A percentile compares a stretch with the other conserved stretches of the same genome.
Evolutionary conservation across 2,888 invertebrate genomes (phyloP).

Genomic region (Ligdia adustata): DNA sequence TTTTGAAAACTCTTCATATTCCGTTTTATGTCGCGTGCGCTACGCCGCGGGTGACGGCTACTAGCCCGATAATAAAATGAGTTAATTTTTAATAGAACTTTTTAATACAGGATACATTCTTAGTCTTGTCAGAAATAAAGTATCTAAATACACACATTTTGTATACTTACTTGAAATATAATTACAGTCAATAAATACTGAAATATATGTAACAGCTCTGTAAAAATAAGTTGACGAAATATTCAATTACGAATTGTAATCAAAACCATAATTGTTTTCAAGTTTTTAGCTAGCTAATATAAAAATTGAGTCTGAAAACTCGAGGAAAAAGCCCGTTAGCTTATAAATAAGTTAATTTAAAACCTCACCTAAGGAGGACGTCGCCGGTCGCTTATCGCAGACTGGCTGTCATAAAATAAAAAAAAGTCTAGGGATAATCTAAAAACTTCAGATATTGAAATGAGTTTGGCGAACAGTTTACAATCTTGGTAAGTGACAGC

Average conservation of each 20-base stretch:
- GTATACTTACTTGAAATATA: too few species aligned
- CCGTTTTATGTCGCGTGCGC: too few species aligned
- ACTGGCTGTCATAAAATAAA: slow-evolving; percentile 24
- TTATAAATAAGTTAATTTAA: slow-evolving; percentile 27
- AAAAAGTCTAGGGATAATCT: slow-evolving; percentile 25
- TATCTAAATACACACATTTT: too few species aligned
- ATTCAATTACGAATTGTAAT: not conserved
- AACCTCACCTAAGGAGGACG: slow-evolving; percentile 19
- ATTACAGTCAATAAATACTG: too few species aligned
- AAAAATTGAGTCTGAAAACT: slow-evolving; percentile 9
- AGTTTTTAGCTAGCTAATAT: slow-evolving; percentile 2
- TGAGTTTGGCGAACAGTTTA: slow-evolving; percentile 26
- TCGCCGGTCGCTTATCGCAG: slow-evolving; percentile 24
- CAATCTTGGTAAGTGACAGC: slow-evolving; percentile 29
- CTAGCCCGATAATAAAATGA: too few species aligned
- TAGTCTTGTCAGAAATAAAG: too few species aligned
- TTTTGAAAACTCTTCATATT: too few species aligned
- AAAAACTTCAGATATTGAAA: slow-evolving; percentile 28
- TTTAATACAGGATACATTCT: too few species aligned
- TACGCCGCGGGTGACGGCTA: too few species aligned
- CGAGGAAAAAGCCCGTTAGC: slow-evolving; percentile 15
- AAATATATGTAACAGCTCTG: too few species aligned
- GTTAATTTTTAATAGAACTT: too few species aligned
- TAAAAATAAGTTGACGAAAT: not conserved
- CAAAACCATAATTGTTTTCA: not conserved